Evolutionary conservation across 2,888 invertebrate genomes (phyloP).

Genomic region (Tyria jacobaeae): DNA sequence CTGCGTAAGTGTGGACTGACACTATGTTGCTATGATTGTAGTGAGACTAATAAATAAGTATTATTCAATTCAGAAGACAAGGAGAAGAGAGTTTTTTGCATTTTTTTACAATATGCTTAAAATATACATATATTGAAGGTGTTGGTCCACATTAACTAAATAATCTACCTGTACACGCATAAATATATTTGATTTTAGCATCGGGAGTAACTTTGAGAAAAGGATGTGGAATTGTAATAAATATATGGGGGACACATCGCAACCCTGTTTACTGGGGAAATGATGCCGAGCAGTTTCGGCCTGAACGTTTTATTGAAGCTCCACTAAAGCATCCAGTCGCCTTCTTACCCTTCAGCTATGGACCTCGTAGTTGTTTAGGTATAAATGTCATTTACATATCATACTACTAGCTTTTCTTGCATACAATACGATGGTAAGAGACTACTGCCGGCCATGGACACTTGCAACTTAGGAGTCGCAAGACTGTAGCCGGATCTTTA

Average conservation of each 20-base stretch:
- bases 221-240: neutral
- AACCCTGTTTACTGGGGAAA: neutral
- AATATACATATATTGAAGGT: too few species aligned
- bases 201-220: neutral
- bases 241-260: neutral
- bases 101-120: too few species aligned
- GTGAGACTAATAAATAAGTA: too few species aligned
- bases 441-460: too few species aligned
- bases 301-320: neutral
- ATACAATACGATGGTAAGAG: neutral
- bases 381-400: too few species aligned
- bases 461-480: too few species aligned
- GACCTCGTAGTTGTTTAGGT: neutral
- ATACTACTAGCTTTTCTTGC: neutral
- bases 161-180: neutral
- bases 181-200: neutral
- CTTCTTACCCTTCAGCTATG: neutral
- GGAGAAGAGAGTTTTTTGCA: too few species aligned
- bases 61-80: too few species aligned
- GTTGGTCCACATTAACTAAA: neutral
- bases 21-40: neutral
- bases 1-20: slow-evolving; percentile 6
- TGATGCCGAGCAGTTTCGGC: neutral
- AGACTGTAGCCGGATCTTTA: too few species aligned
- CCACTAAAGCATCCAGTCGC: neutral